Base-by-base conservation (phyloP, 2,888 invertebrate species). In the Rotaria macrura region DNA sequence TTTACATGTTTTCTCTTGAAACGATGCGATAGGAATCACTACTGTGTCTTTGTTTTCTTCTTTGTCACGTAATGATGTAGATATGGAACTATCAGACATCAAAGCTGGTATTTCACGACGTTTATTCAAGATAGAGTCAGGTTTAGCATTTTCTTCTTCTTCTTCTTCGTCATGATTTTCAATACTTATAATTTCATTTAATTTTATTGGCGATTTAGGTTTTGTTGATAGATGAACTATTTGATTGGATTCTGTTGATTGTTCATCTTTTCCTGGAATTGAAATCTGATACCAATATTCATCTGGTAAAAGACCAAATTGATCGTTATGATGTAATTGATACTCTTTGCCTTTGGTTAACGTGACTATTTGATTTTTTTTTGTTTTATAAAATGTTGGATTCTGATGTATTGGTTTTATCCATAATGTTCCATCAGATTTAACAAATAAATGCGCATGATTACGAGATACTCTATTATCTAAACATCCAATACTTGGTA, bases 381-480 rank as follows among this genome's bases (percentile, higher is more conserved):
- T 79, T 40, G 79, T 79, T 79, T 79, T 79, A 79, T 43, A 79
- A 79, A 79, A 79, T 43, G 25, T 43, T 79, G 79, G 79, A 79
- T 79, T 79, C 25, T 79, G 43, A 43, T 79, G 79, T 25, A 79
- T 79, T 10, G 79, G 12, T 79, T 79, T 79, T 10, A 79, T 79
- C 43, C 40, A 79, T 43, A 79, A 7, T 38, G 23, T 79, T 79
- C 43, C 79, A 79, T 79, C 79, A 4, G 23, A 14, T 79, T 79
- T 40, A n/a, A 79, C 3, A 12, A 40, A 43, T 43, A 79, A 43
- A n/a, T 79, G 43, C 2, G 79, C 79, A 79, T 79, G 79, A 79
- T 79, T 79, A 43, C 79, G 79, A 79, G 79, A 79, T 40, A 79
- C n/a, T 79, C 34, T 79, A n/a, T 79, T 79, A 43, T 79, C 79